Conservation (phyloP, 2,888 invertebrate species). For the Heliconius charithonia region DNA sequence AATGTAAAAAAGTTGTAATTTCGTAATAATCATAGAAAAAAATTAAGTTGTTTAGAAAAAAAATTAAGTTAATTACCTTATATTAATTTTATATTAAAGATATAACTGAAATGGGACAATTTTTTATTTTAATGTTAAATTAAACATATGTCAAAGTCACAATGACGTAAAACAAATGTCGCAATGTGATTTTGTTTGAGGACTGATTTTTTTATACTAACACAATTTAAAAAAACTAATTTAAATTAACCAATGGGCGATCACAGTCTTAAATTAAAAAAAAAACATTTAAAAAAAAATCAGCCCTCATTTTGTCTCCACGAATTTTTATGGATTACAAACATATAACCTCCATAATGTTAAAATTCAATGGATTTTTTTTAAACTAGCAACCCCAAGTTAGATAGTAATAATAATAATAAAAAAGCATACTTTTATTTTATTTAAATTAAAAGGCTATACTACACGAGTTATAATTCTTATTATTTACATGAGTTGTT, state of each 20-base stretch:
- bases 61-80: background rate
- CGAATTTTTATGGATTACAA: slow-evolving; percentile 67
- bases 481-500: slow-evolving; percentile 70
- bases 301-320: slow-evolving; percentile 59
- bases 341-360: slow-evolving; percentile 72
- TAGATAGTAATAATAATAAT: slow-evolving; percentile 52
- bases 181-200: slow-evolving; percentile 72
- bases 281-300: slow-evolving; percentile 54
- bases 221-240: slow-evolving; percentile 51
- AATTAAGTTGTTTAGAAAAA: slow-evolving; percentile 20
- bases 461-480: slow-evolving; percentile 62
- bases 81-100: slow-evolving; percentile 24
- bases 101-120: slow-evolving; percentile 38
- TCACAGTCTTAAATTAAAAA: slow-evolving; percentile 28
- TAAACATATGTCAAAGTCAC: slow-evolving; percentile 63
- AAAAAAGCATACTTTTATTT: slow-evolving; percentile 58
- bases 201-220: slow-evolving; percentile 62
- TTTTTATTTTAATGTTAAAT: slow-evolving; percentile 28
- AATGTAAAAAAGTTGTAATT: slow-evolving; percentile 9
- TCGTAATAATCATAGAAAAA: slow-evolving; percentile 19
- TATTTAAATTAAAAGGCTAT: slow-evolving; percentile 63
- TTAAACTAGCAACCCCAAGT: slow-evolving; percentile 44
- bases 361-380: slow-evolving; percentile 67
- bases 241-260: slow-evolving; percentile 48
- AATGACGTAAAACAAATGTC: slow-evolving; percentile 76